Evolutionary conservation across 2,797 vertebrate species (phyloP).

Genomic region (Thalassophryne amazonica): DNA sequence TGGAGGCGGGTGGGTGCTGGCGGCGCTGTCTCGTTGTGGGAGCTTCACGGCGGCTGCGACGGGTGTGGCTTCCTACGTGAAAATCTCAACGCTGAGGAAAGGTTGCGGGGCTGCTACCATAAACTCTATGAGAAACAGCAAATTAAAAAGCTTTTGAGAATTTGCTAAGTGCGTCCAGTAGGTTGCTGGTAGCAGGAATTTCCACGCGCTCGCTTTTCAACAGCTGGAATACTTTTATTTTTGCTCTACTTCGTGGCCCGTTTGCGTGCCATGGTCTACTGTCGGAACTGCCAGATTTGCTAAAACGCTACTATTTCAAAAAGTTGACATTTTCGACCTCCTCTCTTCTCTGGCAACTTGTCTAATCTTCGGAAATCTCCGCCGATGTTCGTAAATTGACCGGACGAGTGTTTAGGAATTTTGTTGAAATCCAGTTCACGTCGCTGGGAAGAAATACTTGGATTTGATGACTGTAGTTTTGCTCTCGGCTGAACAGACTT

Average conservation of each 20-base stretch:
- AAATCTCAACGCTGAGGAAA: constrained; percentile 65
- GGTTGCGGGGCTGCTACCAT: constrained; percentile 36
- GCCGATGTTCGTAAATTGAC: constrained; percentile 27
- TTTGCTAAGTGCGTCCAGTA: constrained; percentile 2
- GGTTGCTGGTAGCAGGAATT: constrained; percentile 13
- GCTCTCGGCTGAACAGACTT: constrained; percentile 36
- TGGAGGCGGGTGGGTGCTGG: constrained; percentile 42
- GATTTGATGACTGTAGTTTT: neutral
- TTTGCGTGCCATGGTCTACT: constrained; percentile 22
- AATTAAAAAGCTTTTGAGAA: neutral
- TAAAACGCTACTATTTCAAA: constrained; percentile 12
- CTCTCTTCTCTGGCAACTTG: constrained; percentile 9
- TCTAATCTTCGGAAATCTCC: neutral
- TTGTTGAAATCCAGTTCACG: constrained; percentile 1
- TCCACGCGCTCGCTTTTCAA: constrained; percentile 30
- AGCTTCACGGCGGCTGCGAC: constrained; percentile 67
- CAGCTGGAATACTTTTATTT: constrained; percentile 65
- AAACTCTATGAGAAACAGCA: neutral
- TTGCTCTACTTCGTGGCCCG: constrained; percentile 45
- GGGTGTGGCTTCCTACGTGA: constrained; percentile 79
- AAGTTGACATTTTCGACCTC: constrained; percentile 29
- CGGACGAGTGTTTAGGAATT: constrained; percentile 15
- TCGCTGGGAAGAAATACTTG: constrained; percentile 4
- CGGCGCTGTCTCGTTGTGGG: constrained; percentile 51
- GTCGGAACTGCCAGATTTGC: constrained; percentile 7